These are phyloP conservation scores for Eueides isabella DNA, from an alignment of 1,140 invertebrate species.

Conservation along the genomic window DNA sequence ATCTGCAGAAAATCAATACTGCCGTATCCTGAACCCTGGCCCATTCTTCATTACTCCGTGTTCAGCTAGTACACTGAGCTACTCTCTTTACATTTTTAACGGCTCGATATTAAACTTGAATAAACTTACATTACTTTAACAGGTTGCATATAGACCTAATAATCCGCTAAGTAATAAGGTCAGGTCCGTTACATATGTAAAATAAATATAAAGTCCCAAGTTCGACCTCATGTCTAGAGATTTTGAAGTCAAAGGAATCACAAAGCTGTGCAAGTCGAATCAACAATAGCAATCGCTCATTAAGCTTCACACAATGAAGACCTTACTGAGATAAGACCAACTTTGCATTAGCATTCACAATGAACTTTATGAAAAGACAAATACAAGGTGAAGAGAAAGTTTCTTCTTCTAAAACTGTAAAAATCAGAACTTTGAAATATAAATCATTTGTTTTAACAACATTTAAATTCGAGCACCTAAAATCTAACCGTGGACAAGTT, in stretches of 20 bases:
- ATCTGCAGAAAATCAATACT: too few relatives aligned
- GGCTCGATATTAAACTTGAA: not conserved
- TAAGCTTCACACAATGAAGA: conserved; percentile 29
- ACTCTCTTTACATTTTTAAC: not conserved
- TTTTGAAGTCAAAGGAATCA: conserved; percentile 19
- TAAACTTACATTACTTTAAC: not conserved
- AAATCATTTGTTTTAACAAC: too few relatives aligned
- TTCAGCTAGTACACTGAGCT: not conserved
- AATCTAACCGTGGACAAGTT: too few relatives aligned
- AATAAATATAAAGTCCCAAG: not conserved
- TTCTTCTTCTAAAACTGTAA: conserved; percentile 9
- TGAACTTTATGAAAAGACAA: conserved; percentile 33
- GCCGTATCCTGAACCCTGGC: too few relatives aligned
- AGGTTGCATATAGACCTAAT: too few relatives aligned
- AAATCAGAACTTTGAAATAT: conserved; percentile 1
- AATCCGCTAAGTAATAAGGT: not conserved
- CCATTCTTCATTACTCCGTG: too few relatives aligned
- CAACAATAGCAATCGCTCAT: conserved; percentile 27
- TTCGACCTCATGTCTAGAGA: conserved; percentile 17
- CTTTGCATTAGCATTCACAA: conserved; percentile 25
- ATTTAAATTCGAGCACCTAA: too few relatives aligned
- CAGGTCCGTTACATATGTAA: not conserved
- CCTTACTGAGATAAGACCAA: conserved; percentile 17
- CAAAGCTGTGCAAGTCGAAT: conserved; percentile 21
- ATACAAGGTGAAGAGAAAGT: conserved; percentile 19